Evolutionary conservation across 2,113 vertebrate species (phyloP), one percentile per base, ranked within the genome.

Genomic region (Argyrosomus japonicus): DNA sequence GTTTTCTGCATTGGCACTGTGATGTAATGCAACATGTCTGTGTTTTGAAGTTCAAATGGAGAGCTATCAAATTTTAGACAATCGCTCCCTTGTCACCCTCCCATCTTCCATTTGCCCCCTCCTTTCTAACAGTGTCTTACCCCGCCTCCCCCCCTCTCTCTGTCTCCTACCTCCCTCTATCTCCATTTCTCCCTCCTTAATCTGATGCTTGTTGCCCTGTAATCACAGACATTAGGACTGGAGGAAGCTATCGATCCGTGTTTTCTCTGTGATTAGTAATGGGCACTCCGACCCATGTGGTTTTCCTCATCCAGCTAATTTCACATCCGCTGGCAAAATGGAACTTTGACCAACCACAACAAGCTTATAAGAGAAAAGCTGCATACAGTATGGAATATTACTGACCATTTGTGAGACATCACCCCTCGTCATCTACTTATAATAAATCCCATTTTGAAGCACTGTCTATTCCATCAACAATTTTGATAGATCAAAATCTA

Each of bases 261-360:
- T 81, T 85, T 84, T 87, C 77, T 68, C 73, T 53, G 29, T 68
- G 64, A 91, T 89, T 84, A 85, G 88, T 90, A 88, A 92, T 90
- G 90, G 89, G 5, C 85, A 83, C 88, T 90, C 29, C 17, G 29
- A 75, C 70, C 75, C 73, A 68, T 69, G 88, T 74, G 88, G 85
- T 79, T 90, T 90, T 79, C 80, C 68, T 80, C 60, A 13, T 76
- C 9, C 73, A 81, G 87, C 83, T 80, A 75, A 76, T 89, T 85
- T 84, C 82, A 90, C 78, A 87, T 89, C 88, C 60, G 51, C 23
- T 57, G 40, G 62, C 81, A 82, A 72, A 25, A 83, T 58, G 77
- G 27, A 87, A 29, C 19, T 54, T 32, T 77, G 27, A 23, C 19
- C 79, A 70, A 50, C 56, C 25, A 68, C 32, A 64, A 43, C 68